Percentiles rank a stretch among this genome's conserved stretches.
These are phyloP conservation scores for Schizaphis graminum DNA, from an alignment of 2,888 invertebrate species.

Conservation along the genomic window DNA sequence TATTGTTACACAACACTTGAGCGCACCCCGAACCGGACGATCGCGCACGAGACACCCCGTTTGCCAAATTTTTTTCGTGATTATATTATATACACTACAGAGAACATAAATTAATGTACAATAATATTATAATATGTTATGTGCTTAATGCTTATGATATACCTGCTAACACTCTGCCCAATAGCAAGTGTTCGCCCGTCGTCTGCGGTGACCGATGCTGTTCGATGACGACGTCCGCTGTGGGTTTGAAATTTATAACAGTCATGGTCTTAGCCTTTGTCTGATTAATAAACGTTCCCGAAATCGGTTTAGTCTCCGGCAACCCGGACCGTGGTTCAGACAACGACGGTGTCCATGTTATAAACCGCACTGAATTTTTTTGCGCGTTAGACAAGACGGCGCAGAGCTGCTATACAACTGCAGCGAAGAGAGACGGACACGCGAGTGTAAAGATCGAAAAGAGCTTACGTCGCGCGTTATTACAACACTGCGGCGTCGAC, in stretches of 20 bases:
- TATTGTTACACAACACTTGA: neutral
- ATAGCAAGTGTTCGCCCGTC: slow-evolving; percentile 46
- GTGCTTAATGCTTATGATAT: neutral
- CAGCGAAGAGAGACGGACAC: neutral
- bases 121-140: neutral
- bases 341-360: neutral
- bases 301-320: neutral
- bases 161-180: slow-evolving; percentile 65
- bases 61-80: neutral
- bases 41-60: neutral
- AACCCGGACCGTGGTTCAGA: neutral
- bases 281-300: neutral
- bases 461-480: neutral
- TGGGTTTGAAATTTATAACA: slow-evolving; percentile 65
- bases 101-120: neutral
- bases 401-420: neutral
- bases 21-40: neutral
- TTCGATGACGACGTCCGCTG: slow-evolving; percentile 13
- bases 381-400: neutral
- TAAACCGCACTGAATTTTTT: neutral
- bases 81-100: neutral
- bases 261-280: slow-evolving; percentile 36
- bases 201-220: slow-evolving; percentile 40
- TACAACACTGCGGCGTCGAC: neutral
- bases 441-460: neutral